Evolutionary conservation across 2,113 vertebrate species (phyloP).

Genomic region (Istiophorus platypterus): DNA sequence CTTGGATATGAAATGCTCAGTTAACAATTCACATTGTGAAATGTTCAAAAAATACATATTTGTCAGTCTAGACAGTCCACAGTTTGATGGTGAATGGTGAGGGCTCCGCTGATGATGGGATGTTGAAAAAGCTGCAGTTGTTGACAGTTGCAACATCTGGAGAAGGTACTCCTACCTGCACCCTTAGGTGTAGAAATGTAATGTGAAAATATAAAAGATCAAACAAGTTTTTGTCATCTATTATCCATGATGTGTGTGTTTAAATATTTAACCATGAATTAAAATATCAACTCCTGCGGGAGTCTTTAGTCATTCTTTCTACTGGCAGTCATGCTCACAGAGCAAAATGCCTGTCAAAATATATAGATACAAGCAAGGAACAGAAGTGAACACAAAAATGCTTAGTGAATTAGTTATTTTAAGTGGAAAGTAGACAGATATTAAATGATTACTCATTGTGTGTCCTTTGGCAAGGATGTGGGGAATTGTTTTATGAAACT

Average conservation of each 20-base stretch:
- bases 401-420: background rate
- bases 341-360: conserved; percentile 1
- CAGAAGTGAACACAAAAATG: background rate
- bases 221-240: background rate
- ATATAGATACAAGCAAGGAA: background rate
- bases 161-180: too few species aligned
- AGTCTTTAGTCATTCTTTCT: conserved; percentile 15
- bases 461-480: conserved; percentile 6
- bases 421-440: background rate
- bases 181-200: too few species aligned
- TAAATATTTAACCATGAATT: background rate
- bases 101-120: background rate
- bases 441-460: conserved; percentile 23
- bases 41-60: background rate
- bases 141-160: background rate
- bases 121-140: background rate
- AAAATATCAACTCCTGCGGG: background rate
- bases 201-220: background rate
- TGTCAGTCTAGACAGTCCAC: background rate
- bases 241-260: background rate
- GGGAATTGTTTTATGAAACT: background rate
- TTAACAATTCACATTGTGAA: background rate
- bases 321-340: conserved; percentile 3
- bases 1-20: conserved; percentile 6
- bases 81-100: background rate